A percentile compares a stretch with the other conserved stretches of the same genome.
Conservation (phyloP, 2,797 vertebrate species). For the Picus viridis region DNA sequence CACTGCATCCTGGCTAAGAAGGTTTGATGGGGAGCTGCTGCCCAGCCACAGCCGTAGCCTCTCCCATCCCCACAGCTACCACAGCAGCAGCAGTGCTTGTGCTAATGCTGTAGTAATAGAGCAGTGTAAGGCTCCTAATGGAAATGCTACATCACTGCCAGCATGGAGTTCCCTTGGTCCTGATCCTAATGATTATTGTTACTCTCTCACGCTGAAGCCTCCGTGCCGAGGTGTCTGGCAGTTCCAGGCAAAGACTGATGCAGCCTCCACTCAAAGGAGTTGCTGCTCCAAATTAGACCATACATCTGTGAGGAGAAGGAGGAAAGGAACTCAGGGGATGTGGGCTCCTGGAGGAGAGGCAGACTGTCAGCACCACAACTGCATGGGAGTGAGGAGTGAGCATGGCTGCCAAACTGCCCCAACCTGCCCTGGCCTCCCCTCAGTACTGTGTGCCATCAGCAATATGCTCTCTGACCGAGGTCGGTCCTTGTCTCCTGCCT, state of each 20-base stretch:
- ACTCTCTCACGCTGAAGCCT: neutral
- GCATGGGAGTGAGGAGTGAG: rapidly evolving
- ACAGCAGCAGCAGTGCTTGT: rapidly evolving
- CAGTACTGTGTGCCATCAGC: rapidly evolving
- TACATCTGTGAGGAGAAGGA: neutral
- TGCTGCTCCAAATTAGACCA: slow-evolving; percentile 5
- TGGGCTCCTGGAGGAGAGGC: neutral
- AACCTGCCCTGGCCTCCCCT: neutral
- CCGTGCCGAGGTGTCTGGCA: neutral
- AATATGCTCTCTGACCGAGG: neutral
- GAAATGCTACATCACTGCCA: slow-evolving; percentile 53
- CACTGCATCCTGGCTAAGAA: neutral
- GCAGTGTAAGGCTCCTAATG: slow-evolving; percentile 6
- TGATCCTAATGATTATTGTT: slow-evolving; percentile 20
- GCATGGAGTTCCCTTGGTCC: neutral
- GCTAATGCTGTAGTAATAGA: slow-evolving; percentile 5
- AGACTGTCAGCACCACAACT: neutral
- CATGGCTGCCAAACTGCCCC: rapidly evolving
- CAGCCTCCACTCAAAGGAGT: neutral
- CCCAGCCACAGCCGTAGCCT: neutral
- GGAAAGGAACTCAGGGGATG: neutral
- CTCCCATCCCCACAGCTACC: neutral
- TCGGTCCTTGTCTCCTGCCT: neutral
- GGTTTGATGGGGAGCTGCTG: neutral
- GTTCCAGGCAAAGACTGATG: slow-evolving; percentile 27